These are phyloP conservation scores for Rhagonycha fulva DNA, from an alignment of 2,888 invertebrate genomes.

Conservation along the genomic window DNA sequence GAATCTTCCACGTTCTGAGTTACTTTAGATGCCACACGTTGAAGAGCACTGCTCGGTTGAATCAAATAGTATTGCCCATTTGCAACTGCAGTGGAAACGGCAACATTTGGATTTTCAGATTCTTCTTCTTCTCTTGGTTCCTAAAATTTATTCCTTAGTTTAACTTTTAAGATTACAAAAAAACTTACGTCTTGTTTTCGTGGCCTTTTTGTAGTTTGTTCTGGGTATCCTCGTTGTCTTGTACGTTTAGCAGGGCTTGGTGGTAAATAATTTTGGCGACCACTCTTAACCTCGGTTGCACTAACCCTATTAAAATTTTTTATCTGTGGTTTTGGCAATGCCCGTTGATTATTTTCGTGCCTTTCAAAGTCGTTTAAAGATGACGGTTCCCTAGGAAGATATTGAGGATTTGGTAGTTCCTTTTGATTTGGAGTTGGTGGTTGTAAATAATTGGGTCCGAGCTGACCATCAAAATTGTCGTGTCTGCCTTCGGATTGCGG, in stretches of 20 bases:
- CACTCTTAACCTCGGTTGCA: not conserved
- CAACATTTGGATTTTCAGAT: slow-evolving; percentile 30
- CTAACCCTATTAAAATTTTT: not conserved
- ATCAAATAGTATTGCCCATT: slow-evolving; percentile 54
- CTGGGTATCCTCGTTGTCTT: not conserved
- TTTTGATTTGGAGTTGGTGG: not conserved
- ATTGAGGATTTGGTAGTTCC: not conserved
- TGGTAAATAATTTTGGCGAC: slow-evolving; percentile 10
- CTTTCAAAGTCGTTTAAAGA: not conserved
- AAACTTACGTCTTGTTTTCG: not conserved
- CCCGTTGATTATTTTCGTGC: not conserved
- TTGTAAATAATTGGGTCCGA: not conserved
- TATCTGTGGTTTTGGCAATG: not conserved
- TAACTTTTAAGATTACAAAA: not conserved
- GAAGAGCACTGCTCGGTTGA: slow-evolving; percentile 50
- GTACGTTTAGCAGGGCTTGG: not conserved
- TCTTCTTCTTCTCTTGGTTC: slow-evolving; percentile 7
- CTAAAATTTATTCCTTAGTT: not conserved
- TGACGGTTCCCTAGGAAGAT: not conserved
- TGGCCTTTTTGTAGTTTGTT: slow-evolving; percentile 4
- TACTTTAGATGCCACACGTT: slow-evolving; percentile 51
- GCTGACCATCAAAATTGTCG: not conserved
- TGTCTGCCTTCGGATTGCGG: not conserved
- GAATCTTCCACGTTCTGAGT: slow-evolving; percentile 45
- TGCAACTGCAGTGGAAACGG: slow-evolving; percentile 35